A percentile compares a stretch with the other conserved stretches of the same genome.
phyloP scores from a whole-genome alignment of 2,797 vertebrate species.

The Clarias laeviceps region DNA sequence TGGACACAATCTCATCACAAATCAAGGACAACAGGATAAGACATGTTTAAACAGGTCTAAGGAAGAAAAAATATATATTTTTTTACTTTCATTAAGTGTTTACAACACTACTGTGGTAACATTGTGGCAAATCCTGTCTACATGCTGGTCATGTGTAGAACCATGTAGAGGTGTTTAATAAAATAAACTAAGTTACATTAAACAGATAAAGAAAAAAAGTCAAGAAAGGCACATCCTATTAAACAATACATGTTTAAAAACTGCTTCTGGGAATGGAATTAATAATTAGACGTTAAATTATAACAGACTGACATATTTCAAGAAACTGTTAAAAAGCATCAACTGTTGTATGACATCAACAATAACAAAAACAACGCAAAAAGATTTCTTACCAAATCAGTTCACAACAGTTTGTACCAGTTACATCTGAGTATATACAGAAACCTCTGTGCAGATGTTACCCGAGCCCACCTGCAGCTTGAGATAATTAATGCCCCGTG shows the following conservation, averaged over 20 bases:
- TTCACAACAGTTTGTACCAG: neutral
- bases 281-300: no score
- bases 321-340: neutral
- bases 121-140: no score
- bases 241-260: no score
- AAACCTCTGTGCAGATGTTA: neutral
- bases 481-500: neutral
- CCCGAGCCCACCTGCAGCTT: neutral
- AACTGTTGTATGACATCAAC: neutral
- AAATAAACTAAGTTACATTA: no score
- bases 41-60: neutral
- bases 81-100: no score
- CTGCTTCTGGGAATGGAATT: no score
- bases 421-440: neutral
- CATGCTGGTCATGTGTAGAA: no score
- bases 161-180: no score
- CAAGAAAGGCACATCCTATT: no score
- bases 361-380: neutral
- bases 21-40: neutral
- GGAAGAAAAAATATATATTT: neutral
- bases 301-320: neutral
- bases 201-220: no score
- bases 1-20: neutral
- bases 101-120: no score
- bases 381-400: slow-evolving; percentile 21